Conservation (phyloP, 2,113 vertebrate genomes). For the Melanerpes aurifrons region DNA sequence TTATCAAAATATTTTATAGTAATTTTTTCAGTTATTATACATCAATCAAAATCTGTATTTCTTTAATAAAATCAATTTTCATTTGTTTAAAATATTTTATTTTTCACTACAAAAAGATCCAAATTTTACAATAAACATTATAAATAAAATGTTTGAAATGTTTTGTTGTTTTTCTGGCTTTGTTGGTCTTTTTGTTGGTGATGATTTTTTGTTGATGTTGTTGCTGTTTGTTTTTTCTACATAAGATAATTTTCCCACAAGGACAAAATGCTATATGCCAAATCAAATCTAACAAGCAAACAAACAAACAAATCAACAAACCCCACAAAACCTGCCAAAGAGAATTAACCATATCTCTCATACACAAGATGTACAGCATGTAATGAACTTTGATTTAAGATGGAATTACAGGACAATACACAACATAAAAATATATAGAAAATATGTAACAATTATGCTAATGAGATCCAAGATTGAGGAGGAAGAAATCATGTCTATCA, state of each 20-base stretch:
- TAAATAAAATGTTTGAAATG: neutral
- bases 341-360: neutral
- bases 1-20: rapidly evolving
- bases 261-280: rapidly evolving
- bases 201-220: too few species aligned
- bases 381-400: neutral
- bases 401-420: rapidly evolving
- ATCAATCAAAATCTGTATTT: neutral
- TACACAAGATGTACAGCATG: neutral
- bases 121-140: neutral
- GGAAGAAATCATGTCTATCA: neutral
- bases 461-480: neutral
- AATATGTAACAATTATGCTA: neutral
- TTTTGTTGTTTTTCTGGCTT: neutral
- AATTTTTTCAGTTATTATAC: neutral
- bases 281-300: neutral
- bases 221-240: neutral
- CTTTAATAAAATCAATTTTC: neutral
- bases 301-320: too few species aligned
- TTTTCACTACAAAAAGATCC: rapidly evolving
- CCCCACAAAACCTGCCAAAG: too few species aligned
- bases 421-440: neutral
- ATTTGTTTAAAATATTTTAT: neutral
- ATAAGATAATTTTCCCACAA: neutral
- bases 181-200: too few species aligned